Conservation (phyloP, 2,888 invertebrate genomes). For the Campopleginae sp. region DNA sequence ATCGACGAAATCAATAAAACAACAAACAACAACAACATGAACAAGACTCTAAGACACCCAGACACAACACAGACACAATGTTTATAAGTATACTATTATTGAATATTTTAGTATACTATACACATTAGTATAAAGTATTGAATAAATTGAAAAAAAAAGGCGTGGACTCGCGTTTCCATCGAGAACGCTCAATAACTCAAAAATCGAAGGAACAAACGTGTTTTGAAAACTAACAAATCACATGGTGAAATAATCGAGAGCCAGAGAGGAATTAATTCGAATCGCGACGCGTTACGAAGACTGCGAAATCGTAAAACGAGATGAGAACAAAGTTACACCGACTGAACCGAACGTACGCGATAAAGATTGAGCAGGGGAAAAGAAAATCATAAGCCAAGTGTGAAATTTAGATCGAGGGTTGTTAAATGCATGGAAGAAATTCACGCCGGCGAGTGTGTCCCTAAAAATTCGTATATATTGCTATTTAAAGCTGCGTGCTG, state of each 20-base stretch:
- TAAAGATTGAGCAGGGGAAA: background rate
- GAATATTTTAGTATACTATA: constrained; percentile 46
- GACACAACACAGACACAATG: constrained; percentile 6
- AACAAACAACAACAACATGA: constrained; percentile 18
- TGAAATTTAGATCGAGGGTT: constrained; percentile 16
- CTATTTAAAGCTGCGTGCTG: constrained; percentile 66
- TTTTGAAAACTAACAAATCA: constrained; percentile 9
- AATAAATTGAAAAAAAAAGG: constrained; percentile 8
- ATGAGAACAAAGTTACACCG: constrained; percentile 38
- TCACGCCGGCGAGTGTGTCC: constrained; percentile 65
- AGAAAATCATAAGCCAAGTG: constrained; percentile 23
- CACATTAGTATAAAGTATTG: constrained; percentile 30
- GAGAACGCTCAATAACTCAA: constrained; percentile 53
- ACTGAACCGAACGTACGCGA: constrained; percentile 61
- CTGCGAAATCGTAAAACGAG: constrained; percentile 56
- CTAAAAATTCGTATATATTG: constrained; percentile 56
- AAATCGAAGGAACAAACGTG: constrained; percentile 40
- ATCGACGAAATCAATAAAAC: constrained; percentile 56
- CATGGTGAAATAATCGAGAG: constrained; percentile 23
- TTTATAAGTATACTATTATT: constrained; percentile 46
- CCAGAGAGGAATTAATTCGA: constrained; percentile 13
- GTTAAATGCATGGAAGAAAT: constrained; percentile 32
- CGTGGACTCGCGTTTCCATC: constrained; percentile 56
- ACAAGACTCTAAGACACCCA: background rate
- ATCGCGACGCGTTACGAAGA: constrained; percentile 39